Evolutionary conservation across 2,888 invertebrate genomes (phyloP).

Genomic region (Itoplectis maculator): DNA sequence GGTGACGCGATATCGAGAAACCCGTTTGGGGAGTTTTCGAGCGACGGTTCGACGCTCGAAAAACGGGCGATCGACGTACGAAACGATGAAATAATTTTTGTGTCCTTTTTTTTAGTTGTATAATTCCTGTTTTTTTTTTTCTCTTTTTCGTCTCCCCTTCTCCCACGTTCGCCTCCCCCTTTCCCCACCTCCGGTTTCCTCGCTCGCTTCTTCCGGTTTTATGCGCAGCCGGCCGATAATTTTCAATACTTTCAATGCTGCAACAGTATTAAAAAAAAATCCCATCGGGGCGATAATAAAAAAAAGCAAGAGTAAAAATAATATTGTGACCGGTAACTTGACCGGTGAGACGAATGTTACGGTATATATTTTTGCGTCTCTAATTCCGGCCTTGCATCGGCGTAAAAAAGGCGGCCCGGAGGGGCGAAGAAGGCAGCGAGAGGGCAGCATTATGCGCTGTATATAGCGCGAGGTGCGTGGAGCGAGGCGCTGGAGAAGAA

Average conservation of each 20-base stretch:
- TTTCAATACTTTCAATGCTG: constrained; percentile 44
- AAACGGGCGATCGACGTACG: neutral
- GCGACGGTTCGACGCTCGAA: neutral
- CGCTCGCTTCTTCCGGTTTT: constrained; percentile 54
- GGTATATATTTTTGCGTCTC: constrained; percentile 33
- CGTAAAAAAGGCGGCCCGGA: constrained; percentile 59
- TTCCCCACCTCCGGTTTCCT: constrained; percentile 22
- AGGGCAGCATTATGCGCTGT: constrained; percentile 44
- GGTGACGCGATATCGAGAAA: constrained; percentile 10
- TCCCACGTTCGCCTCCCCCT: constrained; percentile 27
- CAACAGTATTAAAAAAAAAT: too few species aligned
- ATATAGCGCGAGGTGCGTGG: constrained; percentile 20
- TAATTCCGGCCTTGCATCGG: constrained; percentile 68
- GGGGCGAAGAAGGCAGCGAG: constrained; percentile 51
- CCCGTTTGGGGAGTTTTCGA: constrained; percentile 8
- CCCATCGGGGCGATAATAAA: neutral
- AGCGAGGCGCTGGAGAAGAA: constrained; percentile 65
- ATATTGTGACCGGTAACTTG: neutral
- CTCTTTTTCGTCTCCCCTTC: constrained; percentile 51
- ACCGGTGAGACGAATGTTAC: constrained; percentile 4
- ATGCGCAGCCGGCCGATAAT: constrained; percentile 57
- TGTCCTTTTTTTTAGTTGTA: neutral
- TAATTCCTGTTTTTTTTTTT: neutral
- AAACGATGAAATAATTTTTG: constrained; percentile 7
- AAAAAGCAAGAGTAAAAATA: neutral